phyloP scores from a whole-genome alignment of 2,113 vertebrate species.

The Orycteropus afer region DNA sequence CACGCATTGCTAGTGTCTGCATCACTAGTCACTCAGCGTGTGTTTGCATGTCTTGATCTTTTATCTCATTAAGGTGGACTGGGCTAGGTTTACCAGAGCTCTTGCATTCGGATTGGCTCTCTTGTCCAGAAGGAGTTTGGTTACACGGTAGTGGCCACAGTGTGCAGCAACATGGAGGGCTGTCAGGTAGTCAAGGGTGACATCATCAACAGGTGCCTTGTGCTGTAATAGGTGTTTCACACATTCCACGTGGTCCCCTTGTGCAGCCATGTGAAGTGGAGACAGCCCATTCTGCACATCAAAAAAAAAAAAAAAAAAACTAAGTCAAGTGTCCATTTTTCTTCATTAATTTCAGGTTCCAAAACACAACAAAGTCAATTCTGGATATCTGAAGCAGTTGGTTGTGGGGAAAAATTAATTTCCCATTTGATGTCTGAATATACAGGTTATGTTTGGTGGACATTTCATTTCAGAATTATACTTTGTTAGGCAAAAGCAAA shows the following conservation, averaged over 20 bases:
- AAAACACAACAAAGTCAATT: neutral
- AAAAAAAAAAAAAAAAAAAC: conserved; percentile 26
- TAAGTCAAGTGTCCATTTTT: neutral
- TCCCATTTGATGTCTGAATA: neutral
- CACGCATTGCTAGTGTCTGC: neutral
- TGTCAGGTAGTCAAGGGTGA: conserved; percentile 97
- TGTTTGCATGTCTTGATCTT: neutral
- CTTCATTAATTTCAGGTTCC: neutral
- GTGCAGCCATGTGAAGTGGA: conserved; percentile 97
- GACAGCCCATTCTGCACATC: conserved; percentile 94
- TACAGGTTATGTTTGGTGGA: too few species aligned
- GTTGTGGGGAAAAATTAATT: neutral
- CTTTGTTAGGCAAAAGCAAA: neutral
- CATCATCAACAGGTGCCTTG: conserved; percentile 97
- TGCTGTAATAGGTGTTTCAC: conserved; percentile 97
- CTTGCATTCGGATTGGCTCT: conserved; percentile 97
- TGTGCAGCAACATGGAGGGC: conserved; percentile 97
- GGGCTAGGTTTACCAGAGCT: conserved; percentile 91
- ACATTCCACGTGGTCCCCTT: conserved; percentile 97
- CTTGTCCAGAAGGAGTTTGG: conserved; percentile 98
- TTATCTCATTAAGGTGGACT: neutral
- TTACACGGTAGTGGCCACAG: conserved; percentile 97
- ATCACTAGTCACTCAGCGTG: too few species aligned
- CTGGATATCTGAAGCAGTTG: neutral
- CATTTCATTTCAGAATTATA: neutral